phyloP scores from a whole-genome alignment of 1,140 invertebrate species.

The Microplitis demolitor region DNA sequence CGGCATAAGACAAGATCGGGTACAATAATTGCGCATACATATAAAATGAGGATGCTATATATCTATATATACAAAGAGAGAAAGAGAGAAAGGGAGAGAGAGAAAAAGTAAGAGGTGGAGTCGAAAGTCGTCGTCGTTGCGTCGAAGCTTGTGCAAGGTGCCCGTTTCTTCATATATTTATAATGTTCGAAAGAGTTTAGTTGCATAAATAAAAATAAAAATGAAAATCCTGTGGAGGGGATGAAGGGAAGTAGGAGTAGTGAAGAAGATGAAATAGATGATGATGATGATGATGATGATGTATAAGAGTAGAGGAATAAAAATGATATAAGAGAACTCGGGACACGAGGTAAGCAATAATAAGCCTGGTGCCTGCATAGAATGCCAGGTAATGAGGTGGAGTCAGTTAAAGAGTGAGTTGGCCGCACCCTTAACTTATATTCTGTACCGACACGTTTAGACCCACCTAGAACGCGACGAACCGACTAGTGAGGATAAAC shows the following conservation, averaged over 20 bases:
- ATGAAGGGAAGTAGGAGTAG: background rate
- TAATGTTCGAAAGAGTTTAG: no score
- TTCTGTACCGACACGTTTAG: slow-evolving; percentile 11
- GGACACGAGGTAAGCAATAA: slow-evolving; percentile 52
- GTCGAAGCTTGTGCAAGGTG: background rate
- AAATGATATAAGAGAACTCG: slow-evolving; percentile 32
- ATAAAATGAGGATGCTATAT: slow-evolving; percentile 21
- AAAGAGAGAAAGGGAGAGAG: background rate
- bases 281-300: background rate
- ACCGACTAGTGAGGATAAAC: background rate
- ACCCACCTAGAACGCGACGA: slow-evolving; percentile 3
- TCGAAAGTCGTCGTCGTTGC: background rate
- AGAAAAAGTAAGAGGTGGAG: background rate
- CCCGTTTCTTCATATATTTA: background rate
- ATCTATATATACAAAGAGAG: slow-evolving; percentile 42
- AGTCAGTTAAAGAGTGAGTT: slow-evolving; percentile 43
- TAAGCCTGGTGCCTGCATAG: slow-evolving; percentile 59
- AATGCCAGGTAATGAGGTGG: slow-evolving; percentile 63
- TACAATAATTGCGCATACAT: slow-evolving; percentile 45
- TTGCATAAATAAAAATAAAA: no score
- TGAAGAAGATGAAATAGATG: background rate
- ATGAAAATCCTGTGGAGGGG: background rate
- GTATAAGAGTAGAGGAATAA: background rate
- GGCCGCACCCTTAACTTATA: slow-evolving; percentile 52
- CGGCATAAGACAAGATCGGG: slow-evolving; percentile 43